These are phyloP conservation scores for Chrysogorgia sp. DNA, from an alignment of 92 coral and sea anemone species.

Conservation along the genomic window DNA sequence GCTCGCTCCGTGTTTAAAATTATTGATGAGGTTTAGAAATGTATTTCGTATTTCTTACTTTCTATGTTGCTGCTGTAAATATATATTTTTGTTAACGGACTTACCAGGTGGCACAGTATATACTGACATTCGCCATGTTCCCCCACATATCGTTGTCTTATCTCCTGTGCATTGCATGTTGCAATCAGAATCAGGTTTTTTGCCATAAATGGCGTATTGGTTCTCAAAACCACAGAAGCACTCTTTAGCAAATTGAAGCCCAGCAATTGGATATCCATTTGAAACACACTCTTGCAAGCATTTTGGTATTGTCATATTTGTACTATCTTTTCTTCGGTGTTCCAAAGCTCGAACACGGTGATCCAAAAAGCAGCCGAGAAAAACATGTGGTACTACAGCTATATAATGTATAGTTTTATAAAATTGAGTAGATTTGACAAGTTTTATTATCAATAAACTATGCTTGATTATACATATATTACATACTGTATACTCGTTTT, in stretches of 20 bases:
- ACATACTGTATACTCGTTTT: no score
- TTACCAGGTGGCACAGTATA: constrained; percentile 2
- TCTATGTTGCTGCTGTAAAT: no score
- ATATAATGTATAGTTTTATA: no score
- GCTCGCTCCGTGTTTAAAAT: no score
- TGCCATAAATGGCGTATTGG: neutral
- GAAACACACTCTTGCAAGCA: neutral
- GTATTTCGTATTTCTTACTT: no score
- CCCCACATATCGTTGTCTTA: neutral
- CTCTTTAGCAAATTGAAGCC: neutral
- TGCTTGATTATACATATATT: no score
- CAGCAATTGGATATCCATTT: neutral
- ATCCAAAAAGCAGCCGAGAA: neutral
- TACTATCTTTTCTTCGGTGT: neutral
- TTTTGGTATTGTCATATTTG: neutral
- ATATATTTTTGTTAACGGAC: neutral
- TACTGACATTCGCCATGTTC: neutral
- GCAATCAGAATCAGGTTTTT: neutral
- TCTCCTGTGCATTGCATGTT: neutral
- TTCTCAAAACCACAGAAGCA: neutral
- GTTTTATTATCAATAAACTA: no score
- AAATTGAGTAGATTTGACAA: no score
- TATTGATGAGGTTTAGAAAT: no score
- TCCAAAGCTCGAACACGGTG: neutral
- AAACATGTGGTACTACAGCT: neutral